Evolutionary conservation across 2,888 invertebrate genomes (phyloP).

Genomic region (Eupithecia insigniata): DNA sequence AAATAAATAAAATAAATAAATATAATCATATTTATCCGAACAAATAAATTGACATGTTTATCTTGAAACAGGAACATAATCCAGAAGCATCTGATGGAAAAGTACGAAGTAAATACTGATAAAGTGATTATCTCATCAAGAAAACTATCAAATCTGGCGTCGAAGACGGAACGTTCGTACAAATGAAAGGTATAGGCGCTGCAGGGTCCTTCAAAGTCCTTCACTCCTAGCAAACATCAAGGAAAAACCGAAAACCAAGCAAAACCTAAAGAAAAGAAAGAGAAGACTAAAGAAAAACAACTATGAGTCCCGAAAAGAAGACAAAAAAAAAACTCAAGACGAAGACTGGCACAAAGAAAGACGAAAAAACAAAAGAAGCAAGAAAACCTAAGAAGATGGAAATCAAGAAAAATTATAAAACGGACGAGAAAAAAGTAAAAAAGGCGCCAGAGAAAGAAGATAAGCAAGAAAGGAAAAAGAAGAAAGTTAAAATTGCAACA

Average conservation of each 20-base stretch:
- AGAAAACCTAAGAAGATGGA: constrained; percentile 14
- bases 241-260: constrained; percentile 49
- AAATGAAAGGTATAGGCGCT: constrained; percentile 70
- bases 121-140: constrained; percentile 66
- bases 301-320: constrained; percentile 31
- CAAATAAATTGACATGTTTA: neutral
- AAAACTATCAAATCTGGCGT: constrained; percentile 65
- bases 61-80: no score
- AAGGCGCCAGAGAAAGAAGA: neutral
- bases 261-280: constrained; percentile 26
- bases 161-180: constrained; percentile 65
- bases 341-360: neutral
- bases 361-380: neutral
- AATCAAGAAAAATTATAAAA: constrained; percentile 9
- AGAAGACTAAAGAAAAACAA: constrained; percentile 40
- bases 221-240: constrained; percentile 61
- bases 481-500: constrained; percentile 13
- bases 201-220: constrained; percentile 73
- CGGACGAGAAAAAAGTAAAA: constrained; percentile 7
- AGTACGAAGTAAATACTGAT: constrained; percentile 60
- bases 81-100: constrained; percentile 67
- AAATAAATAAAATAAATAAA: no score
- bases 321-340: constrained; percentile 18
- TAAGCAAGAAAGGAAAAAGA: constrained; percentile 4
- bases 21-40: no score